Conservation (phyloP, 2,797 vertebrate species). For the Peromyscus attwateri region DNA sequence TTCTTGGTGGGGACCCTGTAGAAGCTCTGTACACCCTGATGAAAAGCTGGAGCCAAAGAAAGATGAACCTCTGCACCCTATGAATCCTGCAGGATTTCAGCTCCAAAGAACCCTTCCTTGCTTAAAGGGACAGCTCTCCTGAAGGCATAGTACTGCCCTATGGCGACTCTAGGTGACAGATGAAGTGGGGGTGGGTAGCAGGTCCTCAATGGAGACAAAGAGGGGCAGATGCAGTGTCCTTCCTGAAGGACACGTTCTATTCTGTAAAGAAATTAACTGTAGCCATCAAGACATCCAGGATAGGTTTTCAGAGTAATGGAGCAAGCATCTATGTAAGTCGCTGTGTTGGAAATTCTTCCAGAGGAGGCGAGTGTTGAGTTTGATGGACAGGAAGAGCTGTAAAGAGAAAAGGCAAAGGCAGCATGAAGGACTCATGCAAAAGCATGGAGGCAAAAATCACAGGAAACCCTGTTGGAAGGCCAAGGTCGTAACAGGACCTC, state of each 20-base stretch:
- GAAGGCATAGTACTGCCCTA: background rate
- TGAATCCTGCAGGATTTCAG: background rate
- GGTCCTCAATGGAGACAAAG: background rate
- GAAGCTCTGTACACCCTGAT: background rate
- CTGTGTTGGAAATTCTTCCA: background rate
- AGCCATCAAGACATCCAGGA: background rate
- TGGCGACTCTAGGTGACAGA: background rate
- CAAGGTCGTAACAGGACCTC: background rate
- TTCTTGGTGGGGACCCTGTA: background rate
- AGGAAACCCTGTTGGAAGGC: background rate
- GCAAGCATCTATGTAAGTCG: background rate
- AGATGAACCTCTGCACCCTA: background rate
- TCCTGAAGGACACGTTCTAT: background rate
- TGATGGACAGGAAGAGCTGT: background rate
- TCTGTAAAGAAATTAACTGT: constrained; percentile 56
- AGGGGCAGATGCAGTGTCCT: background rate
- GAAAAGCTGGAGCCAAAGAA: constrained; percentile 19
- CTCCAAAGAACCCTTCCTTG: background rate
- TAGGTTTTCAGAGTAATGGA: constrained; percentile 8
- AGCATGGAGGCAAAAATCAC: background rate
- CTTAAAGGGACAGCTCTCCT: background rate
- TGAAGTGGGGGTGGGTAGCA: background rate
- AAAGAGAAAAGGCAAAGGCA: background rate
- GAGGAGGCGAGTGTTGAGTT: background rate
- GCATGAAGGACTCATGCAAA: background rate